phyloP scores from a whole-genome alignment of 2,113 vertebrate species.

The Scophthalmus maximus region DNA sequence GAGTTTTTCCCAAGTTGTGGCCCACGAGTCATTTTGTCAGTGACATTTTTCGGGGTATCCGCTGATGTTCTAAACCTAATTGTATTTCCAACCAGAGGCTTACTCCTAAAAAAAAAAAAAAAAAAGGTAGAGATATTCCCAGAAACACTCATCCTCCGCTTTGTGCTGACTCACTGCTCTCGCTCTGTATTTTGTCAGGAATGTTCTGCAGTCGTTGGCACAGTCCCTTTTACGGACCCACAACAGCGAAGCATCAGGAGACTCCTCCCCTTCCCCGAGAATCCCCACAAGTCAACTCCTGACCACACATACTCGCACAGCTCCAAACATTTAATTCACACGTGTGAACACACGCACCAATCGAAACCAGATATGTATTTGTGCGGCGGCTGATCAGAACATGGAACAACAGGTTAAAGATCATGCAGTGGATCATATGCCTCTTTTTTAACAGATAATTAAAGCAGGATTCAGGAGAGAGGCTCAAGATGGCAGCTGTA shows the following conservation, averaged over 20 bases:
- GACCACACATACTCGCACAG: not conserved
- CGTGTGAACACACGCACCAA: not conserved
- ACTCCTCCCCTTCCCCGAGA: not conserved
- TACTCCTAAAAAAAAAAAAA: slow-evolving; percentile 7
- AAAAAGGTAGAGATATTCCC: slow-evolving; percentile 57
- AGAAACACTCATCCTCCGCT: slow-evolving; percentile 34
- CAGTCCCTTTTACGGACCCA: slow-evolving; percentile 16
- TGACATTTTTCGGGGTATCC: slow-evolving; percentile 37
- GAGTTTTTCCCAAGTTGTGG: slow-evolving; percentile 16
- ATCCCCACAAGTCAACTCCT: not conserved
- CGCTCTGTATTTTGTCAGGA: slow-evolving; percentile 35
- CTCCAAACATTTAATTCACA: slow-evolving; percentile 12
- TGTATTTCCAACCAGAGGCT: slow-evolving; percentile 60
- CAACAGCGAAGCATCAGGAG: not conserved
- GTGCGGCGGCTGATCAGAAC: too few relatives aligned
- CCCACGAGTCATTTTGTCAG: slow-evolving; percentile 4
- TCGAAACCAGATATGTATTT: too few relatives aligned
- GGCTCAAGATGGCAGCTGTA: too few relatives aligned
- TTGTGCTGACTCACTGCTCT: slow-evolving; percentile 55
- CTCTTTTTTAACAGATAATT: too few relatives aligned
- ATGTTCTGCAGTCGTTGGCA: slow-evolving; percentile 32
- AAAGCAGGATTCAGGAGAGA: too few relatives aligned
- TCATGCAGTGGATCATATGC: too few relatives aligned
- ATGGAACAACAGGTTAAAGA: too few relatives aligned
- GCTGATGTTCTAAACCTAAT: slow-evolving; percentile 33